Evolutionary conservation across 2,797 vertebrate species (phyloP).

Genomic region (Mus caroli): DNA sequence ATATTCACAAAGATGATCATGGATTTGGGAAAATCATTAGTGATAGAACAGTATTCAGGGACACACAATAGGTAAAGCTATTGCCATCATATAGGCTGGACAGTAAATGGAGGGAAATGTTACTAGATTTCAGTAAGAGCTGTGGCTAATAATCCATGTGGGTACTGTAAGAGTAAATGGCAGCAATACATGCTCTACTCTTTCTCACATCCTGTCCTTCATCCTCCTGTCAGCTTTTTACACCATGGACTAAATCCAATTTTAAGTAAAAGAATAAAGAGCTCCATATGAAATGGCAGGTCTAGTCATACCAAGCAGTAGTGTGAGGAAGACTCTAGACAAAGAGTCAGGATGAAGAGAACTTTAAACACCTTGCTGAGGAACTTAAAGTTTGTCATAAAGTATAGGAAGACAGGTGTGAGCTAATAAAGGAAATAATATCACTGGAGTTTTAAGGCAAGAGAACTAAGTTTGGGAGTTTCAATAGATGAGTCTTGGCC

Average conservation of each 20-base stretch:
- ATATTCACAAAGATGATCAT: constrained; percentile 24
- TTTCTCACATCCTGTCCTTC: neutral
- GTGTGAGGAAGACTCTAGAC: neutral
- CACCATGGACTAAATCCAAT: neutral
- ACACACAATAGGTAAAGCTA: too few relatives aligned
- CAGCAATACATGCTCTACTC: neutral
- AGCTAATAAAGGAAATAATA: neutral
- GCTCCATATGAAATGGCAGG: neutral
- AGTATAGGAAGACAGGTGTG: neutral
- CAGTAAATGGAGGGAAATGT: neutral
- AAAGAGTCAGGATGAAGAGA: neutral
- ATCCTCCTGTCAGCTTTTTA: neutral
- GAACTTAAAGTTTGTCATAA: neutral
- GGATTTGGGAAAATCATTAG: constrained; percentile 28
- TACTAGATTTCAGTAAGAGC: constrained; percentile 16
- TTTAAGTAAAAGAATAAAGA: neutral
- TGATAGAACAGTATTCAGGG: neutral
- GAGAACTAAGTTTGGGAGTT: neutral
- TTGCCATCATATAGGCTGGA: too few relatives aligned
- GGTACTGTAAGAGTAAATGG: neutral
- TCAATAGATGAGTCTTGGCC: neutral
- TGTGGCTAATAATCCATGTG: neutral
- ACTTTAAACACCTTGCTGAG: constrained; percentile 3
- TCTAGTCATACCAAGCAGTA: neutral
- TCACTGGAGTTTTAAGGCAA: neutral